phyloP scores from a whole-genome alignment of 2,888 invertebrate species.

The Heterodera filipjevi region DNA sequence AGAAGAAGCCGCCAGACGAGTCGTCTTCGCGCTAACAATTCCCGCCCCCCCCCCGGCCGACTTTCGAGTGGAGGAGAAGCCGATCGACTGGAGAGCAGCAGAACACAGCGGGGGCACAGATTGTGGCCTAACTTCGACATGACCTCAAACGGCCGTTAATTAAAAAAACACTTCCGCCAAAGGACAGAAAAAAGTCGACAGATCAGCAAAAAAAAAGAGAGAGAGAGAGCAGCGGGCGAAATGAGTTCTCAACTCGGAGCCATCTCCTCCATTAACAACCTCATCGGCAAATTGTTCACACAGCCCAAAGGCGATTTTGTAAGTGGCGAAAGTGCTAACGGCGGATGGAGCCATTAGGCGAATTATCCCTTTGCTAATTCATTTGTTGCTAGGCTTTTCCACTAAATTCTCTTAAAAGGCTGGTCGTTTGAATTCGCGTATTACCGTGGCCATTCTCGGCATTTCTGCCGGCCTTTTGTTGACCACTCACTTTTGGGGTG shows the following conservation, averaged over 20 bases:
- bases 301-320: constrained; percentile 64
- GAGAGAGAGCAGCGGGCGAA: background rate
- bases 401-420: constrained; percentile 47
- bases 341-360: background rate
- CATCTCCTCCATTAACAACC: constrained; percentile 57
- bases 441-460: constrained; percentile 58
- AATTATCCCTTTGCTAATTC: background rate
- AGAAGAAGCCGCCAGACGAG: background rate
- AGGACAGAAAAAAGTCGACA: background rate
- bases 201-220: background rate
- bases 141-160: constrained; percentile 2
- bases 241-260: constrained; percentile 60
- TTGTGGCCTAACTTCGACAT: background rate
- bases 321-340: constrained; percentile 34
- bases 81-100: constrained; percentile 1
- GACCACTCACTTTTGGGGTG: constrained; percentile 61
- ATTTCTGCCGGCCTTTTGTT: constrained; percentile 56
- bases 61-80: background rate
- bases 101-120: background rate
- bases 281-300: constrained; percentile 60
- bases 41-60: background rate
- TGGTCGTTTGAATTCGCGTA: constrained; percentile 58
- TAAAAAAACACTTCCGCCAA: constrained; percentile 2
- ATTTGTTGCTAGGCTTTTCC: background rate
- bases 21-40: constrained; percentile 9